Conservation (phyloP, 2,888 invertebrate genomes). For the Osedax frankpressi region DNA sequence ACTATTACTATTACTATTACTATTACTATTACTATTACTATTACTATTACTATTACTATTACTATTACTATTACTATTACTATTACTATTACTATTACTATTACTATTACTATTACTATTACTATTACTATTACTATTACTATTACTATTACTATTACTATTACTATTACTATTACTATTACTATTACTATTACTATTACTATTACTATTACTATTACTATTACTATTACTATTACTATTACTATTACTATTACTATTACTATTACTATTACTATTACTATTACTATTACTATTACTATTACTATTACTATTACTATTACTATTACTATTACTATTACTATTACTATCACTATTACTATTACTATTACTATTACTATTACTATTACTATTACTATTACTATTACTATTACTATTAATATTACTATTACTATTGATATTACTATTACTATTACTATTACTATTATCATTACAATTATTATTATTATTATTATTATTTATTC, state of each 20-base stretch:
- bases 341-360: neutral
- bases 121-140: constrained; percentile 20
- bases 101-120: neutral
- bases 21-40: neutral
- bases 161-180: neutral
- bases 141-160: neutral
- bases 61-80: constrained; percentile 20
- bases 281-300: neutral
- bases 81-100: neutral
- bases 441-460: neutral
- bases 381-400: neutral
- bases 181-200: neutral
- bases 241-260: neutral
- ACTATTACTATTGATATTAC: neutral
- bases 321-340: constrained; percentile 20
- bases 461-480: neutral
- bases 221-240: neutral
- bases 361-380: neutral
- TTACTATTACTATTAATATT: constrained; percentile 21
- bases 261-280: constrained; percentile 20
- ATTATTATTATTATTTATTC: neutral
- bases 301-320: neutral
- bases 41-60: neutral
- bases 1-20: constrained; percentile 20
- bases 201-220: constrained; percentile 20